These are phyloP conservation scores for Carapus acus DNA, from an alignment of 2,797 vertebrate genomes.

Conservation along the genomic window DNA sequence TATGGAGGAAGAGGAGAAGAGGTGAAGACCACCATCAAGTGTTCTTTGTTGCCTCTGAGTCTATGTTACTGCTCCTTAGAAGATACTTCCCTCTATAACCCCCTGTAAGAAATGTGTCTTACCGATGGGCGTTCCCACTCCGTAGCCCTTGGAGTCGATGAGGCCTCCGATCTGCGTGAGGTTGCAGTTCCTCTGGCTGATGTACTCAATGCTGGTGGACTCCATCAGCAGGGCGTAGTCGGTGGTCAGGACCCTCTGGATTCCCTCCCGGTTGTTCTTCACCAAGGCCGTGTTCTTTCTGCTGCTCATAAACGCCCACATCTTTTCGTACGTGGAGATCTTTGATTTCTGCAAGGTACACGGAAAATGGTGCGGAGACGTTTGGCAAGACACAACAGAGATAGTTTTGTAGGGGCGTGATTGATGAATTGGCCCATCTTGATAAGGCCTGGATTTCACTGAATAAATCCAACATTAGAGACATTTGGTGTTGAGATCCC, in stretches of 20 bases:
- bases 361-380: too few relatives aligned
- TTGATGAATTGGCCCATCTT: too few relatives aligned
- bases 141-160: constrained; percentile 97
- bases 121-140: constrained; percentile 97
- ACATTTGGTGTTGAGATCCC: constrained; percentile 12
- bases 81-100: too few relatives aligned
- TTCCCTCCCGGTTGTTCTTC: constrained; percentile 92
- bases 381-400: too few relatives aligned
- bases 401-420: too few relatives aligned
- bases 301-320: constrained; percentile 99
- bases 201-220: constrained; percentile 97
- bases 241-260: constrained; percentile 90
- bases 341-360: constrained; percentile 96
- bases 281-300: constrained; percentile 91
- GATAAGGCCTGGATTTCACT: too few relatives aligned
- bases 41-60: too few relatives aligned
- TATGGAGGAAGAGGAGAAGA: not conserved
- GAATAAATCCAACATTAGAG: constrained; percentile 4
- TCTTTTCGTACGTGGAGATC: constrained; percentile 98
- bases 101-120: too few relatives aligned
- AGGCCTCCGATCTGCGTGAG: constrained; percentile 97
- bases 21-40: not conserved
- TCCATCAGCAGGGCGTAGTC: constrained; percentile 98
- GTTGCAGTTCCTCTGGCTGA: constrained; percentile 98
- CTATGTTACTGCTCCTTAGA: too few relatives aligned